A percentile compares a stretch with the other conserved stretches of the same genome.
Conservation (phyloP, 2,113 vertebrate species). For the Nipponia nippon region DNA sequence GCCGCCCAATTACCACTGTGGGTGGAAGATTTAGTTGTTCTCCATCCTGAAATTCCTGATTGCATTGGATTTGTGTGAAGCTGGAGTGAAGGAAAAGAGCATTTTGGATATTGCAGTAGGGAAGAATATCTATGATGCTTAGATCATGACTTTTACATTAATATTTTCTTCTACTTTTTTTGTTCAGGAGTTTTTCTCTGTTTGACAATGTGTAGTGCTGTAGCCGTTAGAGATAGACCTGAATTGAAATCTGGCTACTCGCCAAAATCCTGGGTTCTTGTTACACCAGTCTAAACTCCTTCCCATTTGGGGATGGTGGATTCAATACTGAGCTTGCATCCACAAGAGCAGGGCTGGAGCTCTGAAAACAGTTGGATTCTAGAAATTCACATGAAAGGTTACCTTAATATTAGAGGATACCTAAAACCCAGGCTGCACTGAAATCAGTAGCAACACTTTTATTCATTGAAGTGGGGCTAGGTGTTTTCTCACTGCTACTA, state of each 20-base stretch:
- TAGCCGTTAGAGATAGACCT: background rate
- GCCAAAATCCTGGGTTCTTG: background rate
- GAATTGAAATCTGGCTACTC: background rate
- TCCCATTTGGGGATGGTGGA: background rate
- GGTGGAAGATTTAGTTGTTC: background rate
- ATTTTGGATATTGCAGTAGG: background rate
- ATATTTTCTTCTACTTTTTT: background rate
- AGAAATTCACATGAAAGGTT: background rate
- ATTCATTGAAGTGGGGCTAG: background rate
- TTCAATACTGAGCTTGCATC: background rate
- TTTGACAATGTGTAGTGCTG: background rate
- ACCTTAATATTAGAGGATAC: too few relatives aligned
- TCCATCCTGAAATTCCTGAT: background rate
- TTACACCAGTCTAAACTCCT: background rate
- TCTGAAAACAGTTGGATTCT: background rate
- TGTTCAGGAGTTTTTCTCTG: background rate
- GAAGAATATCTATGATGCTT: background rate
- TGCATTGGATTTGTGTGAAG: background rate
- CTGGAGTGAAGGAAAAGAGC: background rate
- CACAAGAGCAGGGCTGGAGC: background rate
- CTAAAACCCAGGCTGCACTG: fast-evolving
- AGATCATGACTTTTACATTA: background rate
- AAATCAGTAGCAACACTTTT: fast-evolving
- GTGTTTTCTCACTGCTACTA: background rate
- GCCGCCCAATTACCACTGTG: too few relatives aligned